These are phyloP conservation scores for Subacronicta megacephala DNA, from an alignment of 2,888 invertebrate genomes.

Conservation along the genomic window DNA sequence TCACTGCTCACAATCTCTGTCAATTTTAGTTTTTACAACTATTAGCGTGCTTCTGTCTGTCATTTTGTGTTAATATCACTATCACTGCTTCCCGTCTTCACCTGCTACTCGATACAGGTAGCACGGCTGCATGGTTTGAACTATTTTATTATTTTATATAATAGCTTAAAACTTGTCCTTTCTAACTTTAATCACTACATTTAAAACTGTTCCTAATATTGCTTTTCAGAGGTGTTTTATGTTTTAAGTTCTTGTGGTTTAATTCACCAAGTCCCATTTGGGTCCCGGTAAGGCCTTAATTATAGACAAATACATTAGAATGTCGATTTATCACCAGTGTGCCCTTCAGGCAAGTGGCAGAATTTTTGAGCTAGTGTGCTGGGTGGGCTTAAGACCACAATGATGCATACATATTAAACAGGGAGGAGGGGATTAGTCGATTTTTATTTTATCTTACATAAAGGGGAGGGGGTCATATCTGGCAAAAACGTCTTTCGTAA, in stretches of 20 bases:
- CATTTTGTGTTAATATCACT: constrained; percentile 63
- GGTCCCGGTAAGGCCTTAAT: no score
- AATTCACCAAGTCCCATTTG: no score
- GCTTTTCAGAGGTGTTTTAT: constrained; percentile 28
- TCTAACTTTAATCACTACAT: constrained; percentile 5
- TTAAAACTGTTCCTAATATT: constrained; percentile 1
- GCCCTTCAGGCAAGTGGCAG: no score
- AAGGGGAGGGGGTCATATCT: no score
- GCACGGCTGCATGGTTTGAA: constrained; percentile 63
- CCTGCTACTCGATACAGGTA: constrained; percentile 31
- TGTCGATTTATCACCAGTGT: no score
- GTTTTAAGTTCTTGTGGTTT: neutral
- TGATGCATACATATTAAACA: no score
- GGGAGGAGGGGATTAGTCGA: no score
- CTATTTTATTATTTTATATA: constrained; percentile 14
- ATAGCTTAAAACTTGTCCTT: constrained; percentile 14
- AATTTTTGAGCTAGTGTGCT: no score
- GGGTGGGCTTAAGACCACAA: no score
- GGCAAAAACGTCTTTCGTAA: no score
- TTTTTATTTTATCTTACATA: no score
- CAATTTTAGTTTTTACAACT: constrained; percentile 49
- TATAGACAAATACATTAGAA: no score
- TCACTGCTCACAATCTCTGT: constrained; percentile 49
- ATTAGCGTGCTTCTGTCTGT: constrained; percentile 79
- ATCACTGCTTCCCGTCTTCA: constrained; percentile 51